A percentile compares a stretch with the other conserved stretches of the same genome.
Conservation (phyloP, 2,888 invertebrate genomes). For the Folsomia manolachei region DNA sequence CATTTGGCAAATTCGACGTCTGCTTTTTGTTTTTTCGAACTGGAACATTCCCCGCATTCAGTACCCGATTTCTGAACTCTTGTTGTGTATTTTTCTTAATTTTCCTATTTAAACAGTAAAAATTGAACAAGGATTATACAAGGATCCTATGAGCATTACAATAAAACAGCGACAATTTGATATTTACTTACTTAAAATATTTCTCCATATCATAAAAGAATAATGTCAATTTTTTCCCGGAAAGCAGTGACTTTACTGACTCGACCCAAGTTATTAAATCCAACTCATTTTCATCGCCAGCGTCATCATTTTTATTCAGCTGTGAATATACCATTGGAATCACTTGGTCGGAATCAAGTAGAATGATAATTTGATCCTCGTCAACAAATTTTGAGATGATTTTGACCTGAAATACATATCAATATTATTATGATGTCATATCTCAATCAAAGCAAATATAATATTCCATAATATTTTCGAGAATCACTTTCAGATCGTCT, state of each 20-base stretch:
- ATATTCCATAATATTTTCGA: too few species aligned
- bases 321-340: constrained; percentile 35
- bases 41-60: constrained; percentile 33
- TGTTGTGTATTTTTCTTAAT: constrained; percentile 44
- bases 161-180: too few species aligned
- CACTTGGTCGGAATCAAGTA: constrained; percentile 30
- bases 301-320: neutral
- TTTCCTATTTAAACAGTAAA: constrained; percentile 37
- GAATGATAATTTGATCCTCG: constrained; percentile 35
- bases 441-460: neutral
- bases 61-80: constrained; percentile 43
- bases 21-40: constrained; percentile 26
- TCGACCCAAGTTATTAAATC: constrained; percentile 45
- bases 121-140: too few species aligned
- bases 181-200: constrained; percentile 58
- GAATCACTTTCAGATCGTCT: constrained; percentile 24
- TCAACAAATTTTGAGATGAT: constrained; percentile 28
- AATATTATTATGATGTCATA: neutral
- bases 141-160: too few species aligned
- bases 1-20: constrained; percentile 13
- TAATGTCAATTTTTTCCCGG: constrained; percentile 54
- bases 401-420: constrained; percentile 22
- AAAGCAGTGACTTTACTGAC: constrained; percentile 30
- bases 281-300: neutral
- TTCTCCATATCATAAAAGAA: constrained; percentile 56